Evolutionary conservation across 2,797 vertebrate genomes (phyloP), one percentile per base, ranked within the genome.

Genomic region (Trematocara caparti): DNA sequence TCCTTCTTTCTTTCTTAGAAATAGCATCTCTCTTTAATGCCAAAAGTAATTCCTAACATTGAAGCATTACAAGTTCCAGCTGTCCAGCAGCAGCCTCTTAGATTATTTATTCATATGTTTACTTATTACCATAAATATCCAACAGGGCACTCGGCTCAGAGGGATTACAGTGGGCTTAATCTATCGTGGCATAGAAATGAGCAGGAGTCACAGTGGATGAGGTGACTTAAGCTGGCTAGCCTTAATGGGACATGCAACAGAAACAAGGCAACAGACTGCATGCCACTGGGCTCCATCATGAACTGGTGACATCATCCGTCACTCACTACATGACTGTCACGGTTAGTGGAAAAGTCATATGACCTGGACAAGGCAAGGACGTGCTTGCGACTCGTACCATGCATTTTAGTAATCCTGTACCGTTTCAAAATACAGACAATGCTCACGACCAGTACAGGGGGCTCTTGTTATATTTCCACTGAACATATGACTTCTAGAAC

Each of bases 71-170:
- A 86, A 84, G 64, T 89, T 86, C 88, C 91, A 94, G 90, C 88
- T 92, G 94, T 93, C 92, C 89, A 90, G 83, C 66, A 43, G 88
- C 85, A 85, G 90, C 81, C 76, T 86, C 87, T 86, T 80, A 83
- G 91, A 94, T 95, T 93, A 95, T 94, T 94, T 92, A 94, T 95
- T 95, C 92, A 94, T 92, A 93, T 93, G 91, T 95, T 95, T 92
- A 93, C 93, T 94, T 94, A 94, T 94, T 93, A 93, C 91, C 90
- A 92, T 92, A 88, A 94, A 92, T 91, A 95, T 94, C 94, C 92
- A 90, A 89, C 73, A 80, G 90, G 91, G 90, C 88, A 83, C 86
- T 88, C 69, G 77, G 93, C 86, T 94, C 87, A 88, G 84, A 84
- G 87, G 90, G 94, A 95, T 96, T 95, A 95, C 90, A 92, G 86